phyloP scores from a whole-genome alignment of 1,140 invertebrate species.

The Drosophila persimilis region DNA sequence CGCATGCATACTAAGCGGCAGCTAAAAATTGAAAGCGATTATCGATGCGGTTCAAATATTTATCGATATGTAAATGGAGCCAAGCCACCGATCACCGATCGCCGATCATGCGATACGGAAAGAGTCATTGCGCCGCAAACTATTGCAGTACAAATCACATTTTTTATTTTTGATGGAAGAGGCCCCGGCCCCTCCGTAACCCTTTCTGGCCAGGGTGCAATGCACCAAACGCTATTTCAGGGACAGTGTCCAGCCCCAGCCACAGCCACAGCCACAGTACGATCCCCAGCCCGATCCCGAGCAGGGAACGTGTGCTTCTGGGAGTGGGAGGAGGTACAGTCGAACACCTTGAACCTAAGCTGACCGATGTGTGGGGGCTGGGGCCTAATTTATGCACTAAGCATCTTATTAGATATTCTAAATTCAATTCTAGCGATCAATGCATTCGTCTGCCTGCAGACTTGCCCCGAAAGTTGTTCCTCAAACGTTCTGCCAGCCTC shows the following conservation, averaged over 20 bases:
- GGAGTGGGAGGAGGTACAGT: conserved; percentile 21
- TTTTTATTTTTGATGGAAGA: conserved; percentile 16
- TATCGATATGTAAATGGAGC: conserved; percentile 46
- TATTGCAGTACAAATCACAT: conserved; percentile 53
- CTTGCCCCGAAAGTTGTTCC: conserved; percentile 24
- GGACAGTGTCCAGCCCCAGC: conserved; percentile 18
- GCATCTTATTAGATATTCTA: conserved; percentile 56
- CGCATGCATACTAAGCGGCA: conserved; percentile 56
- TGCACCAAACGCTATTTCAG: conserved; percentile 44
- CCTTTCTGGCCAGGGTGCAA: conserved; percentile 27
- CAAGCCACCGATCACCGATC: conserved; percentile 19
- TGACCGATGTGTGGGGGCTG: conserved; percentile 32
- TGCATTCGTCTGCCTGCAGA: conserved; percentile 60
- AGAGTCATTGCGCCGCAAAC: conserved; percentile 68
- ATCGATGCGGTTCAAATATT: conserved; percentile 43
- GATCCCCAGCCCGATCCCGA: background rate
- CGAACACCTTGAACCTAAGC: conserved; percentile 53
- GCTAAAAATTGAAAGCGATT: conserved; percentile 57
- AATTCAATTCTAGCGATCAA: conserved; percentile 56
- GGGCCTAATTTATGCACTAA: conserved; percentile 57
- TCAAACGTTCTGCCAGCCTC: too few relatives aligned
- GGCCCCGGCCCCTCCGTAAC: conserved; percentile 2
- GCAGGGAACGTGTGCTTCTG: too few relatives aligned
- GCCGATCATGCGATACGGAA: conserved; percentile 34
- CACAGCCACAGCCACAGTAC: background rate